phyloP scores from a whole-genome alignment of 2,888 invertebrate genomes.

The Rhyacophila evoluta region DNA sequence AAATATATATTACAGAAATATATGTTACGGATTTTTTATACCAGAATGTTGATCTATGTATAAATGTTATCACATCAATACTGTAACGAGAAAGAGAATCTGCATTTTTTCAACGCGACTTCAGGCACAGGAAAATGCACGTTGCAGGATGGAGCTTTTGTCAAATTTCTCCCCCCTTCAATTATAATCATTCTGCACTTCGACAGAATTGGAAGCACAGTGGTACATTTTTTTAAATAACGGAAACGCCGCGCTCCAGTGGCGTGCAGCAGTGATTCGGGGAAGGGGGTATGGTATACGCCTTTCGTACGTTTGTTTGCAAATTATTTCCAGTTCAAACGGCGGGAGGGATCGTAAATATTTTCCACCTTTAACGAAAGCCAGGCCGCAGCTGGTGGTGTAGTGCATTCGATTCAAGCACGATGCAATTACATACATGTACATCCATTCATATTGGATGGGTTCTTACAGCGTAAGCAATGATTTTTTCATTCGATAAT shows the following conservation, averaged over 20 bases:
- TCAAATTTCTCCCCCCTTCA: too few relatives aligned
- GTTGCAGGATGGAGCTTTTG: too few relatives aligned
- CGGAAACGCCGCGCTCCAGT: background rate
- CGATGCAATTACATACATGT: constrained; percentile 37
- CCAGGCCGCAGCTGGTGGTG: constrained; percentile 32
- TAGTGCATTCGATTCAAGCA: constrained; percentile 23
- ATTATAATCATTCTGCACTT: background rate
- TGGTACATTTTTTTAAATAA: background rate
- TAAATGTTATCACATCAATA: too few relatives aligned
- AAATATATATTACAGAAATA: too few relatives aligned
- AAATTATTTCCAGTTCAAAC: constrained; percentile 11
- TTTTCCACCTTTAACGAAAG: constrained; percentile 36
- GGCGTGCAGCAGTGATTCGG: background rate
- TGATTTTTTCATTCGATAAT: too few relatives aligned
- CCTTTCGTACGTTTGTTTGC: background rate
- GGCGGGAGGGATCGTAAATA: constrained; percentile 30
- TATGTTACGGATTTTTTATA: too few relatives aligned
- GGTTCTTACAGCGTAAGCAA: too few relatives aligned
- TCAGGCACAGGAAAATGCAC: too few relatives aligned
- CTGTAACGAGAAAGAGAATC: too few relatives aligned
- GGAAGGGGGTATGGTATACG: background rate
- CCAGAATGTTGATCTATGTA: too few relatives aligned
- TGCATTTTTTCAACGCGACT: too few relatives aligned
- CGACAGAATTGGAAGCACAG: background rate
- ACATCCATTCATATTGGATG: too few relatives aligned